These are phyloP conservation scores for Onychomys leucogaster DNA, from an alignment of 2,797 vertebrate species.

Conservation along the genomic window DNA sequence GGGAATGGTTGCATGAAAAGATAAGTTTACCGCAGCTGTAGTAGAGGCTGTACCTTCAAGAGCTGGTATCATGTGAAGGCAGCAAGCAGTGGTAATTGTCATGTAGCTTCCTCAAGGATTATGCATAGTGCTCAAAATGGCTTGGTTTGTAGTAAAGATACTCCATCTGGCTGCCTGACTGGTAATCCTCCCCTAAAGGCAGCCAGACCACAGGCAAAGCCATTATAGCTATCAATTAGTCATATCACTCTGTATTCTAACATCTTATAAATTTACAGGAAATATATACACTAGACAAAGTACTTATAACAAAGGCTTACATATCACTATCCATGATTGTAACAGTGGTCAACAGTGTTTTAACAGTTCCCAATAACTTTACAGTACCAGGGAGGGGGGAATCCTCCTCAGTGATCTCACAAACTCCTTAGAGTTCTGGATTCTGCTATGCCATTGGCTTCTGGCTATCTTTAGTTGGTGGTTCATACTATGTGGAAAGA, in stretches of 20 bases:
- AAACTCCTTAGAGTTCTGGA: background rate
- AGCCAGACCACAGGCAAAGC: background rate
- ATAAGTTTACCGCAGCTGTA: background rate
- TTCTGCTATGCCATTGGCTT: background rate
- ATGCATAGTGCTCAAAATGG: background rate
- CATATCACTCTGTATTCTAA: background rate
- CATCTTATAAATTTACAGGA: background rate
- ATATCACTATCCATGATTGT: too few relatives aligned
- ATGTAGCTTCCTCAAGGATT: background rate
- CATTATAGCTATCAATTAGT: background rate
- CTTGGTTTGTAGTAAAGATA: background rate
- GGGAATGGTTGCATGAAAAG: background rate
- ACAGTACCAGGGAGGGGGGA: background rate
- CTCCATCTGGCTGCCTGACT: background rate
- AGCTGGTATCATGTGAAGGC: background rate
- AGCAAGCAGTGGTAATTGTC: background rate
- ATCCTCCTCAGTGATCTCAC: background rate
- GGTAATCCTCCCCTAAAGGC: background rate
- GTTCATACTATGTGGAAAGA: background rate
- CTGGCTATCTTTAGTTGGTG: background rate
- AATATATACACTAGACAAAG: too few relatives aligned
- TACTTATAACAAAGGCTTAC: background rate
- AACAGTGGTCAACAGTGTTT: background rate
- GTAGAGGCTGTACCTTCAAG: background rate
- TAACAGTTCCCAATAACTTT: background rate